A percentile compares a stretch with the other conserved stretches of the same genome.
These are phyloP conservation scores for Dicrostonyx torquatus DNA, from an alignment of 2,797 vertebrate species.

Conservation along the genomic window DNA sequence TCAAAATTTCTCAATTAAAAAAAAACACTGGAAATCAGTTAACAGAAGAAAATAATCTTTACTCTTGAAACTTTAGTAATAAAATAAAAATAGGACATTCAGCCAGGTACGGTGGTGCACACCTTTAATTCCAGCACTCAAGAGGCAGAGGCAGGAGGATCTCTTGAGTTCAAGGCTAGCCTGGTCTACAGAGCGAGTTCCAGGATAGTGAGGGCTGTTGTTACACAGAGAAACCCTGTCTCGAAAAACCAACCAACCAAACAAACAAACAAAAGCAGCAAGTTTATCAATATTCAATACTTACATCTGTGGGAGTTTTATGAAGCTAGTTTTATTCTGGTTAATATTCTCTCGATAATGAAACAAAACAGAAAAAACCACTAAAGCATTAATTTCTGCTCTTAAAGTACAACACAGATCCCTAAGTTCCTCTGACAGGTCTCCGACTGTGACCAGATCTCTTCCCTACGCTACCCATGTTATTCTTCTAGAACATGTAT, in stretches of 20 bases:
- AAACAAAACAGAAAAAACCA: neutral
- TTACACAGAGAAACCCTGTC: neutral
- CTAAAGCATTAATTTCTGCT: constrained; percentile 8
- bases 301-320: constrained; percentile 7
- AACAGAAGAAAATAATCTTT: neutral
- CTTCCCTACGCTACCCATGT: neutral
- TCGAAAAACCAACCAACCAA: neutral
- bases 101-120: neutral
- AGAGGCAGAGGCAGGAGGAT: neutral
- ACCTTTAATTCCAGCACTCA: neutral
- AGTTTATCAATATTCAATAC: constrained; percentile 7
- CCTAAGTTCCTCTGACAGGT: neutral
- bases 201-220: neutral
- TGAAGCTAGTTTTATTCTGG: constrained; percentile 46
- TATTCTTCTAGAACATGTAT: constrained; percentile 22
- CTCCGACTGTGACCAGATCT: neutral
- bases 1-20: constrained; percentile 54
- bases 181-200: neutral
- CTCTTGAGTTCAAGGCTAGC: neutral
- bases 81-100: neutral
- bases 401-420: neutral
- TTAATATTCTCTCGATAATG: neutral
- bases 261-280: neutral
- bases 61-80: neutral
- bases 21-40: constrained; percentile 36